phyloP scores from a whole-genome alignment of 2,888 invertebrate species.

The Volucella bombylans region DNA sequence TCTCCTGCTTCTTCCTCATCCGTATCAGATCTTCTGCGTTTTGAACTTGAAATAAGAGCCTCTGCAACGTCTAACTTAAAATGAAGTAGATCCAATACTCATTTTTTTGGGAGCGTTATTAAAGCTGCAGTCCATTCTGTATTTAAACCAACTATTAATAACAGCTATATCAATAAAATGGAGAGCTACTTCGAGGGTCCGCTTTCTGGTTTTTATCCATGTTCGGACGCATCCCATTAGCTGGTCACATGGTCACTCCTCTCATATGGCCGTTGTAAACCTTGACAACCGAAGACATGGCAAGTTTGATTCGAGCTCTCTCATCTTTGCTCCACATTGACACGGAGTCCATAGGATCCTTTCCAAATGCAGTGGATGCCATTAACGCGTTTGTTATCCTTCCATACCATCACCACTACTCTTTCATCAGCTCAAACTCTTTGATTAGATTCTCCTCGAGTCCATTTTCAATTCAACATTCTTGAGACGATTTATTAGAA shows the following conservation, averaged over 20 bases:
- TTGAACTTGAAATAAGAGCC: constrained; percentile 11
- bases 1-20: not conserved
- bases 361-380: too few species aligned
- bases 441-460: too few species aligned
- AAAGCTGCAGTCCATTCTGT: not conserved
- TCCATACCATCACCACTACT: too few species aligned
- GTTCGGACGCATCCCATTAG: not conserved
- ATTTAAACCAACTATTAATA: constrained; percentile 6
- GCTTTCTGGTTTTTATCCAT: constrained; percentile 1
- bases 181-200: constrained; percentile 1
- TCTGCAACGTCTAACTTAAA: constrained; percentile 13
- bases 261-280: not conserved
- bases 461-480: too few species aligned
- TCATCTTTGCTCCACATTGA: too few species aligned
- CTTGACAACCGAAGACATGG: not conserved
- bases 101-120: not conserved
- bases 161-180: constrained; percentile 8
- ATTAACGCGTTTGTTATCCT: too few species aligned
- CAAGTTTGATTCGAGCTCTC: not conserved
- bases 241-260: not conserved
- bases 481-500: too few species aligned
- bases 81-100: constrained; percentile 6
- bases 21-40: not conserved
- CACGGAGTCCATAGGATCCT: too few species aligned
- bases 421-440: too few species aligned